Conservation (phyloP, 2,888 invertebrate species). For the Lasioglossum villosulum region DNA sequence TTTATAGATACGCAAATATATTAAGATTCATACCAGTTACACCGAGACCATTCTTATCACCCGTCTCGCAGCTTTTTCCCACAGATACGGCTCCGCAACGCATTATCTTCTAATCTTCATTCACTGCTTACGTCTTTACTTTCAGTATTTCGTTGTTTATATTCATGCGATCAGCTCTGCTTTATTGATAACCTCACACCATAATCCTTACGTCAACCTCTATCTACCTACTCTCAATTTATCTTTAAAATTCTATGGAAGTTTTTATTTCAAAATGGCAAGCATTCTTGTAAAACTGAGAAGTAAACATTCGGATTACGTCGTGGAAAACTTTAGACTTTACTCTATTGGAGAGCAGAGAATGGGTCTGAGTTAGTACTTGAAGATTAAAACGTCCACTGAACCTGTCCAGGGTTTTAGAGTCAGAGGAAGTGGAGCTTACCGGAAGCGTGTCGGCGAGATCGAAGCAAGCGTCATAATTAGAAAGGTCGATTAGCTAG, state of each 20-base stretch:
- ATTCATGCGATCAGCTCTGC: too few relatives aligned
- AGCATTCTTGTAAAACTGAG: not conserved
- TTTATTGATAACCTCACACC: too few relatives aligned
- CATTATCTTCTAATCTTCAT: not conserved
- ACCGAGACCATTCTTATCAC: not conserved
- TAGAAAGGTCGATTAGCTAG: slow-evolving; percentile 20
- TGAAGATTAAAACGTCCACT: not conserved
- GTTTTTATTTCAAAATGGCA: not conserved
- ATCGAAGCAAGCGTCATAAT: not conserved
- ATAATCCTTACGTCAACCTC: not conserved
- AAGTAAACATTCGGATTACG: not conserved
- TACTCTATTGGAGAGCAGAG: not conserved
- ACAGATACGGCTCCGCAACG: not conserved
- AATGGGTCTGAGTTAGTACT: not conserved
- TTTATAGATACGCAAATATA: slow-evolving; percentile 80
- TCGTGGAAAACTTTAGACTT: too few relatives aligned
- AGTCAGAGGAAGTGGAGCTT: slow-evolving; percentile 74
- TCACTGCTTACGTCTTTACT: not conserved
- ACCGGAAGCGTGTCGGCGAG: slow-evolving; percentile 57
- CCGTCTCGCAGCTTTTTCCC: not conserved
- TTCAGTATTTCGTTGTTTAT: not conserved
- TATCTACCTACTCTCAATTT: not conserved
- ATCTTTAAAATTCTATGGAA: too few relatives aligned
- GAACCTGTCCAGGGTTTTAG: not conserved
- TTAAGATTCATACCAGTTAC: slow-evolving; percentile 66